Percentiles rank a stretch among this genome's conserved stretches.
These are phyloP conservation scores for Drosophila conformis DNA, from an alignment of 2,888 invertebrate genomes.

Conservation along the genomic window DNA sequence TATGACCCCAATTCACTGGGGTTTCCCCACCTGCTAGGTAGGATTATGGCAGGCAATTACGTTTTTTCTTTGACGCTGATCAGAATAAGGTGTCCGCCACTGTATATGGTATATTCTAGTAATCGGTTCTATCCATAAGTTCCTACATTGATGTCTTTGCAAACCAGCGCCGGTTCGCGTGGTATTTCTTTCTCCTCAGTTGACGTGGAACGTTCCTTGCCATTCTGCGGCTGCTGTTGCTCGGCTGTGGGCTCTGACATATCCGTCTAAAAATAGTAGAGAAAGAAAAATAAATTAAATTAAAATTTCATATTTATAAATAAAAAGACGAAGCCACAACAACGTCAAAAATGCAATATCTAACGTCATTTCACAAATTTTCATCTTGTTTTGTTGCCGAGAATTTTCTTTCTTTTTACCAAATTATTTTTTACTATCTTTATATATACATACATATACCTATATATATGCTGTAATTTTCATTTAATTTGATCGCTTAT, in stretches of 20 bases:
- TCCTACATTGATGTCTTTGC: conserved; percentile 90
- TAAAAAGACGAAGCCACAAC: conserved; percentile 53
- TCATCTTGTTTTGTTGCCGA: conserved; percentile 15
- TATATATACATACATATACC: background rate
- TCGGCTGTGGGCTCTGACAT: conserved; percentile 81
- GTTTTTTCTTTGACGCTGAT: no score
- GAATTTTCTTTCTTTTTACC: conserved; percentile 24
- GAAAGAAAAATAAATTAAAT: conserved; percentile 68
- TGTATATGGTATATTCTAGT: background rate
- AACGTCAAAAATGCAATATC: conserved; percentile 32
- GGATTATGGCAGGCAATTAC: no score
- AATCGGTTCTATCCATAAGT: background rate
- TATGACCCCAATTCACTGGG: no score
- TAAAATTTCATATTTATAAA: conserved; percentile 66
- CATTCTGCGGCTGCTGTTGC: conserved; percentile 79
- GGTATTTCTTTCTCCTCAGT: conserved; percentile 89
- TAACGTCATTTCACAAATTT: conserved; percentile 37
- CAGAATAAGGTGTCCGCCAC: no score
- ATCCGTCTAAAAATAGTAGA: conserved; percentile 74
- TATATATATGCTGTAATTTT: conserved; percentile 45
- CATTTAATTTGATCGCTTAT: conserved; percentile 22
- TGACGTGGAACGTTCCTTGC: conserved; percentile 82
- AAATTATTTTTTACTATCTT: conserved; percentile 55
- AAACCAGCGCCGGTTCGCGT: conserved; percentile 93
- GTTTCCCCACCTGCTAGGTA: no score